These are phyloP conservation scores for Strigops habroptila DNA, from an alignment of 2,113 vertebrate species.

Conservation along the genomic window DNA sequence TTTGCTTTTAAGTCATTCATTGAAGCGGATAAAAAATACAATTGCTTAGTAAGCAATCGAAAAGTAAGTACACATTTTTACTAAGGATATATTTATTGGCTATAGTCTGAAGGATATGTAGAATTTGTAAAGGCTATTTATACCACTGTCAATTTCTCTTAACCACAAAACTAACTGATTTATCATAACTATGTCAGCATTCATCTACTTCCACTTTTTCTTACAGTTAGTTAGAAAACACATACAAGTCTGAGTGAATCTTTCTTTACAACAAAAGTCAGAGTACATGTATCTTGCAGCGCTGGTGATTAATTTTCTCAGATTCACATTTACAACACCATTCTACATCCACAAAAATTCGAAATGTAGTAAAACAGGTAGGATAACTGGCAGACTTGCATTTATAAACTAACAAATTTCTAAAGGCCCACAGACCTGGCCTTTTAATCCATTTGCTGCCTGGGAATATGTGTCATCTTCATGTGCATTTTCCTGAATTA, in stretches of 20 bases:
- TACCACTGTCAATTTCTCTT: slow-evolving; percentile 47
- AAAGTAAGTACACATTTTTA: neutral
- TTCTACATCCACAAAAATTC: neutral
- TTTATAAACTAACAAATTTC: neutral
- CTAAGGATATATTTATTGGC: slow-evolving; percentile 5
- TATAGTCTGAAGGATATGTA: neutral
- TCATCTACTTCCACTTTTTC: slow-evolving; percentile 30
- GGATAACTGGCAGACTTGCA: neutral
- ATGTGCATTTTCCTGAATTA: neutral
- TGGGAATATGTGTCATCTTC: neutral
- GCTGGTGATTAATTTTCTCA: neutral
- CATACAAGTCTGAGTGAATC: neutral
- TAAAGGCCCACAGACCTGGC: neutral
- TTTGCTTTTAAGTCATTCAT: neutral
- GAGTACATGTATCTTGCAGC: neutral
- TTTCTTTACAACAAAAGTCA: slow-evolving; percentile 17
- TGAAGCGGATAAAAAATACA: neutral
- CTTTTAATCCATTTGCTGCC: neutral
- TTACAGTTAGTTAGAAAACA: slow-evolving; percentile 1
- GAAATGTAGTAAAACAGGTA: neutral
- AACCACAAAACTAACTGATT: slow-evolving; percentile 54
- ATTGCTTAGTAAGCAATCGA: slow-evolving; percentile 17
- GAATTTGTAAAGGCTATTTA: slow-evolving; percentile 56
- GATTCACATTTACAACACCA: neutral
- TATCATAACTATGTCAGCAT: slow-evolving; percentile 48